A percentile compares a stretch with the other conserved stretches of the same genome.
Conservation (phyloP, 1,140 invertebrate species). For the Lepidostoma basale region DNA sequence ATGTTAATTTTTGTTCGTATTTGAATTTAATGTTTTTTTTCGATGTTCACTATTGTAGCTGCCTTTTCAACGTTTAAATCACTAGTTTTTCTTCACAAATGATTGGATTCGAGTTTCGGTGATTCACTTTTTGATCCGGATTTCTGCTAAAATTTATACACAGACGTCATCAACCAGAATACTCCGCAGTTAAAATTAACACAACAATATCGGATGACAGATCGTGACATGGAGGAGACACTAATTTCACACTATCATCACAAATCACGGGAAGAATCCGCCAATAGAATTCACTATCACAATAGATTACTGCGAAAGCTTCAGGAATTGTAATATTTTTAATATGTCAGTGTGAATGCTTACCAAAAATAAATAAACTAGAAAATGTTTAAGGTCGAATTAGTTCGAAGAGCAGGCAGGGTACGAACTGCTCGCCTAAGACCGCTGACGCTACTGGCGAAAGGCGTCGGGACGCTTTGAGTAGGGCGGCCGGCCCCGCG, state of each 20-base stretch:
- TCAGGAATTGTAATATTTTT: background rate
- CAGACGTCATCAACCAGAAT: too few species aligned
- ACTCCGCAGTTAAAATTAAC: too few species aligned
- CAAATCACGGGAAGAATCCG: slow-evolving; percentile 4
- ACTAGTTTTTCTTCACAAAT: too few species aligned
- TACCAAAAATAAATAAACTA: slow-evolving; percentile 51
- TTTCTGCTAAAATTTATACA: too few species aligned
- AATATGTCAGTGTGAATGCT: slow-evolving; percentile 44
- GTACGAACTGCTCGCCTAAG: slow-evolving; percentile 39
- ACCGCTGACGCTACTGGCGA: slow-evolving; percentile 41
- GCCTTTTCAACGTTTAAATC: too few species aligned
- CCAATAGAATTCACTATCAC: slow-evolving; percentile 1
- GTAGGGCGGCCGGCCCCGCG: slow-evolving; percentile 45
- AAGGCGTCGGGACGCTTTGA: slow-evolving; percentile 36
- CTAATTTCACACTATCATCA: slow-evolving; percentile 21
- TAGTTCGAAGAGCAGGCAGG: slow-evolving; percentile 35
- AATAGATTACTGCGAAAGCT: slow-evolving; percentile 8
- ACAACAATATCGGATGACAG: too few species aligned
- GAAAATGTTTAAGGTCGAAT: slow-evolving; percentile 40
- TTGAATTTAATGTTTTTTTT: background rate
- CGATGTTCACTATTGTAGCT: background rate
- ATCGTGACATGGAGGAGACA: background rate
- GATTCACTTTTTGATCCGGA: too few species aligned
- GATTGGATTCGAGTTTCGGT: too few species aligned
- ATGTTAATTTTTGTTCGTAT: too few species aligned